Conservation (phyloP, 2,888 invertebrate species). For the Oscheius sp. region DNA sequence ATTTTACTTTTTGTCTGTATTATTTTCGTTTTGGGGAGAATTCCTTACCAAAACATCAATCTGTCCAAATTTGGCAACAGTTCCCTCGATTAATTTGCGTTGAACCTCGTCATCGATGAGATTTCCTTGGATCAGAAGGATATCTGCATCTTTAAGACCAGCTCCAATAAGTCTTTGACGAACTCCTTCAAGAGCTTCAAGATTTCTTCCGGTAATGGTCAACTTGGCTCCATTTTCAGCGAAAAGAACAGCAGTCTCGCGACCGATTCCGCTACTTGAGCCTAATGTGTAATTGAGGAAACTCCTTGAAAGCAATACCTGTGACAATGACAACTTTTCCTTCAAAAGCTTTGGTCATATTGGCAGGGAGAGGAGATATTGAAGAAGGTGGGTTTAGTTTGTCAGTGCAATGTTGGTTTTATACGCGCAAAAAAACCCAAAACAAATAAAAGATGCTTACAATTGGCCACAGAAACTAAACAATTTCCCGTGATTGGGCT, state of each 20-base stretch:
- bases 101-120: conserved; percentile 18
- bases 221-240: conserved; percentile 14
- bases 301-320: not conserved
- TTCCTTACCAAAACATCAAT: conserved; percentile 7
- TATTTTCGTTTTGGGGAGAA: not conserved
- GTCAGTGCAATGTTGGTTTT: not conserved
- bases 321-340: conserved; percentile 18
- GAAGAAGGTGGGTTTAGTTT: not conserved
- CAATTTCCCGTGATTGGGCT: not conserved
- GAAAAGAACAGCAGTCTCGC: conserved; percentile 11
- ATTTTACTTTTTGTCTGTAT: not conserved
- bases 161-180: not conserved
- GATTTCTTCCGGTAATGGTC: conserved; percentile 19
- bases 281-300: not conserved
- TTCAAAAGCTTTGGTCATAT: conserved; percentile 6
- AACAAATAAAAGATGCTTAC: not conserved
- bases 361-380: not conserved
- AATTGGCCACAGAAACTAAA: not conserved
- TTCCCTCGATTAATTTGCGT: conserved; percentile 16
- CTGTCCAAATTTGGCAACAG: conserved; percentile 24
- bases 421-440: not conserved
- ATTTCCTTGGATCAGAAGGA: conserved; percentile 10
- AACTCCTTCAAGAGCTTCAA: not conserved
- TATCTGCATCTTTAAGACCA: not conserved
- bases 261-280: conserved; percentile 15